Base-by-base conservation (phyloP, 2,113 vertebrate species). In the Erinaceus europaeus region DNA sequence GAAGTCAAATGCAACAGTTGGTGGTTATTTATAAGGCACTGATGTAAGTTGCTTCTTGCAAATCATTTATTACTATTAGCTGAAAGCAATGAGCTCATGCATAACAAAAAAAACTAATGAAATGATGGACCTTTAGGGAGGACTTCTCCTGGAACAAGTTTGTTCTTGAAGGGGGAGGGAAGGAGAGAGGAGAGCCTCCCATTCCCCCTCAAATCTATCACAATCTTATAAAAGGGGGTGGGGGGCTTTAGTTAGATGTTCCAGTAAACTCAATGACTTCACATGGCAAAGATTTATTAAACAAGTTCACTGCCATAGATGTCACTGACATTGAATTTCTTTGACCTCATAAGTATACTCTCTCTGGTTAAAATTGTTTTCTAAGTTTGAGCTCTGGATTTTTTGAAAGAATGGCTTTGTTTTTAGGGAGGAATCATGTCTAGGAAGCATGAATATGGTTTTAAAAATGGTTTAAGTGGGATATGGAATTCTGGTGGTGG, bases 11-110 rank as follows among this genome's bases (percentile, higher is more conserved):
- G 91, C 96, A 84, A 85, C 88, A 50, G 46, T 81, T 80, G 82
- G 76, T 81, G 84, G 94, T 97, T 98, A 96, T 96, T 98, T 97
- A 96, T 95, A 97, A 91, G 95, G 82, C 86, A 93, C 94, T 95
- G 91, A 97, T 97, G 96, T 96, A 96, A 98, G 97, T 94, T 96
- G 93, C 97, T 94, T 93, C 97, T 97, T 97, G 96, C 96, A 97
- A 96, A 96, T 91, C 95, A 95, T 95, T 94, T 89, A 93, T 95
- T 91, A 94, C 91, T 93, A 94, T 90, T 95, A 81, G 88, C 93
- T 86, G 93, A 96, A 96, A 93, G 59, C 90, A 65, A 78, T 95
- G 95, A 95, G 85, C 79, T 94, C 93, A 94, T 94, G 73, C 71
- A 69, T 94, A 40, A 29, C 86, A 87, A 67, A 79, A 69, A 71